Evolutionary conservation across 2,888 invertebrate genomes (phyloP).

Genomic region (Leptura quadrifasciata): DNA sequence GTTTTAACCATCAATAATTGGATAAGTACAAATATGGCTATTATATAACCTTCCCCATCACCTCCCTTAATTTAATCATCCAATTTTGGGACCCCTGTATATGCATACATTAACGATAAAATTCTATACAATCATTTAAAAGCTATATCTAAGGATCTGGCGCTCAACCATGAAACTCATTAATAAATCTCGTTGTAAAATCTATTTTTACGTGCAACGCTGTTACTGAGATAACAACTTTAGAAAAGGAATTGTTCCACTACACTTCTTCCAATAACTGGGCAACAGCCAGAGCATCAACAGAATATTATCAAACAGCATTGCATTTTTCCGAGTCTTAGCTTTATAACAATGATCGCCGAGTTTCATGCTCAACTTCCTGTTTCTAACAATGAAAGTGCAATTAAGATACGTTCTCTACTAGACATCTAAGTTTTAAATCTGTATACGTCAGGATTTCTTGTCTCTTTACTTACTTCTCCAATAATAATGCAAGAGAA

Average conservation of each 20-base stretch:
- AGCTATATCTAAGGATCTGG: not conserved
- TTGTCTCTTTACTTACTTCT: conserved; percentile 12
- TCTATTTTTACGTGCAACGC: not conserved
- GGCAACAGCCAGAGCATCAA: conserved; percentile 12
- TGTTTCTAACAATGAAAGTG: conserved; percentile 25
- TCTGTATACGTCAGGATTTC: not conserved
- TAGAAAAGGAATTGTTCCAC: not conserved
- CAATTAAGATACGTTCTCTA: conserved; percentile 12
- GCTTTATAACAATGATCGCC: conserved; percentile 1
- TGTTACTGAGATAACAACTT: not conserved
- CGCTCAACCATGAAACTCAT: not conserved
- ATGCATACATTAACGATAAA: no score
- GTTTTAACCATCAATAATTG: no score
- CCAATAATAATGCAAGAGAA: not conserved
- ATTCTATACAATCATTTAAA: not conserved
- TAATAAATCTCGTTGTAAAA: not conserved
- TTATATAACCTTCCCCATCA: no score
- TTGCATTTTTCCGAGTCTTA: conserved; percentile 12
- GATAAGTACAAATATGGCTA: no score
- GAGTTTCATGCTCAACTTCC: conserved; percentile 21
- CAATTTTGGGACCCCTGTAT: no score
- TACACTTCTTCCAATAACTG: conserved; percentile 2
- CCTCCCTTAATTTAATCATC: no score
- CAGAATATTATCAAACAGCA: conserved; percentile 10
- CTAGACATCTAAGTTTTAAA: conserved; percentile 10